These are phyloP conservation scores for Pteropus rufus DNA, from an alignment of 2,797 vertebrate species.

Conservation along the genomic window DNA sequence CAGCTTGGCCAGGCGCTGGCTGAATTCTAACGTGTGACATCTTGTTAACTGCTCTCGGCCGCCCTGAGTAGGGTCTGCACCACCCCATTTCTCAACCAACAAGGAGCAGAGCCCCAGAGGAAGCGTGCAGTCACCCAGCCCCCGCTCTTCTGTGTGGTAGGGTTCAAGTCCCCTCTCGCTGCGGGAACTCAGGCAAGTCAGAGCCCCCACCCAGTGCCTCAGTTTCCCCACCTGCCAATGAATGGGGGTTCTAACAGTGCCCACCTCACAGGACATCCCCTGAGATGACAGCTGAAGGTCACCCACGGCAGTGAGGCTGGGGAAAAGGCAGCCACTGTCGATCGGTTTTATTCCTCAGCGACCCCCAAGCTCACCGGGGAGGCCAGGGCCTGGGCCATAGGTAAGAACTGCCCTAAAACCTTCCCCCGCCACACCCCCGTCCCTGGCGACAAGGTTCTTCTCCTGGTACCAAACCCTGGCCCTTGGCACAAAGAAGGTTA, in stretches of 20 bases:
- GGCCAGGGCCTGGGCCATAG: no score
- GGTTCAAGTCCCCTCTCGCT: not conserved
- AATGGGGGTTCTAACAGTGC: not conserved
- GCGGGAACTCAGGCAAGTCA: not conserved
- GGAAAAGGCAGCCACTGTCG: rapidly evolving
- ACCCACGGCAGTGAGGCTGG: rapidly evolving
- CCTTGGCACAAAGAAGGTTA: constrained; percentile 64
- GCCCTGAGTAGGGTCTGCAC: not conserved
- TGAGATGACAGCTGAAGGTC: not conserved
- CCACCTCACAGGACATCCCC: not conserved
- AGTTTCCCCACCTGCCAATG: not conserved
- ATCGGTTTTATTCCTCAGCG: not conserved
- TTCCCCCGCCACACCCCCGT: not conserved
- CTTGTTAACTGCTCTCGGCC: not conserved
- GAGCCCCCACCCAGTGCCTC: not conserved
- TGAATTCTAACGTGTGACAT: rapidly evolving
- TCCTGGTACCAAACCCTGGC: constrained; percentile 60
- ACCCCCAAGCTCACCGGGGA: not conserved
- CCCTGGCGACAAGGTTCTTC: constrained; percentile 59
- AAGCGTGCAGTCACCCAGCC: rapidly evolving
- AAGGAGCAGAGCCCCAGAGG: not conserved
- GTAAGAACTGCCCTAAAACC: not conserved
- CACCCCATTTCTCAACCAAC: not conserved
- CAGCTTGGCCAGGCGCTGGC: not conserved
- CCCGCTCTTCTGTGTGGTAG: not conserved